These are phyloP conservation scores for Bombus ignitus DNA, from an alignment of 1,140 invertebrate genomes.

Conservation along the genomic window DNA sequence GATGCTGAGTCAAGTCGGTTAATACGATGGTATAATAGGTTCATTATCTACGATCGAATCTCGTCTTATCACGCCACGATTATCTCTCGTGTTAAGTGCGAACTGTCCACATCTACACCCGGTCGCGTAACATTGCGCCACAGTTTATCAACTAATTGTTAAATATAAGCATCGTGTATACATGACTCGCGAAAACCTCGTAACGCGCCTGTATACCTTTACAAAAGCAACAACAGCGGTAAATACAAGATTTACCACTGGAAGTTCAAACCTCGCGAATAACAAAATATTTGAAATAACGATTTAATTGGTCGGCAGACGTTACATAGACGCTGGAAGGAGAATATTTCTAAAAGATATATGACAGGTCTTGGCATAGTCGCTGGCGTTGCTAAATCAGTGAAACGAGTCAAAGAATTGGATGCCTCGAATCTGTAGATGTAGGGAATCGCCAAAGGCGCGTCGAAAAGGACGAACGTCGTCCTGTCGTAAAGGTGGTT, in stretches of 20 bases:
- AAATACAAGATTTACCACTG: too few species aligned
- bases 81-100: background rate
- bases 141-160: background rate
- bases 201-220: too few species aligned
- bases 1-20: background rate
- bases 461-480: background rate
- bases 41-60: slow-evolving; percentile 1
- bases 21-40: background rate
- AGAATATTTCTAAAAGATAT: too few species aligned
- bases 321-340: too few species aligned
- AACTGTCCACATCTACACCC: background rate
- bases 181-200: too few species aligned
- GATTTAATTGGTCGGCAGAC: too few species aligned
- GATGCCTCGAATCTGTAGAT: background rate
- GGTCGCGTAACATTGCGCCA: background rate
- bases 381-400: background rate
- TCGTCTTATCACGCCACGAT: background rate
- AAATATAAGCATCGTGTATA: background rate
- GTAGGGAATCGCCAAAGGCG: fast-evolving
- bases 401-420: background rate
- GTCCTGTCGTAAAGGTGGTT: background rate
- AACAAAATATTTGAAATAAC: too few species aligned
- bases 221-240: too few species aligned
- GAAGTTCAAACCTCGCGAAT: too few species aligned
- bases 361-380: too few species aligned